Percentiles rank a stretch among this genome's conserved stretches.
Conservation (phyloP, 2,888 invertebrate genomes). For the Diarsia rubi region DNA sequence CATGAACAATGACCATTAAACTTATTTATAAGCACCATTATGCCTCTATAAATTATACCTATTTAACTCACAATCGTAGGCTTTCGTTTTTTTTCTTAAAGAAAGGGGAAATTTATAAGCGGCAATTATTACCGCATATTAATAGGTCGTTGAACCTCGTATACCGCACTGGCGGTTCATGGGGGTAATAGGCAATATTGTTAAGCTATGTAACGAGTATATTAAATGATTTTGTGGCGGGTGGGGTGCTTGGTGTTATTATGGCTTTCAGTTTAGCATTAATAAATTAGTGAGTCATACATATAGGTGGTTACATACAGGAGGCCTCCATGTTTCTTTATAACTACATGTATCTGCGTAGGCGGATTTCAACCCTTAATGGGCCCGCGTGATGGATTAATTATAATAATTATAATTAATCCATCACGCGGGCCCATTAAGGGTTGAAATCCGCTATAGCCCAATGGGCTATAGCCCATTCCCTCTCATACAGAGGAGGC, state of each 20-base stretch:
- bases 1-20: conserved; percentile 51
- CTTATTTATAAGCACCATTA: conserved; percentile 45
- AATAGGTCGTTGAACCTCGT: conserved; percentile 37
- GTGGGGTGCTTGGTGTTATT: conserved; percentile 23
- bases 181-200: conserved; percentile 24
- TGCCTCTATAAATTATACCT: conserved; percentile 44
- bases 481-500: too few species aligned
- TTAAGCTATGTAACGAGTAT: conserved; percentile 33
- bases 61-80: conserved; percentile 42
- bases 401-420: too few species aligned
- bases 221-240: conserved; percentile 49
- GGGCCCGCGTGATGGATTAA: too few species aligned
- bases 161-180: conserved; percentile 21
- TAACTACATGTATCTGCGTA: neutral
- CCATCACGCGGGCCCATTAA: too few species aligned
- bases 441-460: too few species aligned
- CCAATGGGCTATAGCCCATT: too few species aligned
- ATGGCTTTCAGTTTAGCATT: conserved; percentile 28
- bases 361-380: too few species aligned
- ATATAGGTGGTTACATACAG: neutral
- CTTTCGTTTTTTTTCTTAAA: conserved; percentile 47
- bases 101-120: conserved; percentile 51
- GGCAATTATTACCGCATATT: conserved; percentile 32
- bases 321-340: neutral
- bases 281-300: conserved; percentile 18